phyloP scores from a whole-genome alignment of 1,140 invertebrate genomes.

The Eriosoma lanigerum region DNA sequence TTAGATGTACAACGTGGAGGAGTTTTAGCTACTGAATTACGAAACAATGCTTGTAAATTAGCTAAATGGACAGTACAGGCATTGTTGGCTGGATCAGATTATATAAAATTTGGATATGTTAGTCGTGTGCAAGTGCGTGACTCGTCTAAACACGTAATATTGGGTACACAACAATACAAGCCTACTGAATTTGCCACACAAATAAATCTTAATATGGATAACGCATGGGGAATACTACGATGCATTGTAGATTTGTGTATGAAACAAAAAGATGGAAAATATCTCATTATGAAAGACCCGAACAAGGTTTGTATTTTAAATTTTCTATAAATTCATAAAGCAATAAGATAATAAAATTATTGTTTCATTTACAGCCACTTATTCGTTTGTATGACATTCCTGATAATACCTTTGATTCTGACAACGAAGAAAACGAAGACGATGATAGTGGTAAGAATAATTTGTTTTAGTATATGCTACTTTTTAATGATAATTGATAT shows the following conservation, averaged over 20 bases:
- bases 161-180: slow-evolving; percentile 98
- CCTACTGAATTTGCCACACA: slow-evolving; percentile 98
- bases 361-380: slow-evolving; percentile 66
- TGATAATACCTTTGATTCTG: slow-evolving; percentile 97
- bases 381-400: slow-evolving; percentile 96
- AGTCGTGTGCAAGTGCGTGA: slow-evolving; percentile 90
- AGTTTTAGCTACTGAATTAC: slow-evolving; percentile 95
- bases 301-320: slow-evolving; percentile 69
- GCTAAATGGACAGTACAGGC: slow-evolving; percentile 99
- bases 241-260: slow-evolving; percentile 98
- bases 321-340: too few species aligned
- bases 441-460: slow-evolving; percentile 59
- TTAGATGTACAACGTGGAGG: slow-evolving; percentile 96
- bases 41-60: slow-evolving; percentile 98
- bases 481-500: neutral
- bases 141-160: slow-evolving; percentile 93
- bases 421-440: slow-evolving; percentile 89
- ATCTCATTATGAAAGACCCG: slow-evolving; percentile 98
- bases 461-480: neutral
- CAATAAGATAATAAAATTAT: neutral
- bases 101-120: slow-evolving; percentile 98
- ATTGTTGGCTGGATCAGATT: slow-evolving; percentile 92
- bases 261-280: slow-evolving; percentile 96
- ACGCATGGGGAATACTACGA: slow-evolving; percentile 97
- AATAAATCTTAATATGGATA: slow-evolving; percentile 99